Conservation (phyloP, 2,888 invertebrate species). For the Melanophora roralis region DNA sequence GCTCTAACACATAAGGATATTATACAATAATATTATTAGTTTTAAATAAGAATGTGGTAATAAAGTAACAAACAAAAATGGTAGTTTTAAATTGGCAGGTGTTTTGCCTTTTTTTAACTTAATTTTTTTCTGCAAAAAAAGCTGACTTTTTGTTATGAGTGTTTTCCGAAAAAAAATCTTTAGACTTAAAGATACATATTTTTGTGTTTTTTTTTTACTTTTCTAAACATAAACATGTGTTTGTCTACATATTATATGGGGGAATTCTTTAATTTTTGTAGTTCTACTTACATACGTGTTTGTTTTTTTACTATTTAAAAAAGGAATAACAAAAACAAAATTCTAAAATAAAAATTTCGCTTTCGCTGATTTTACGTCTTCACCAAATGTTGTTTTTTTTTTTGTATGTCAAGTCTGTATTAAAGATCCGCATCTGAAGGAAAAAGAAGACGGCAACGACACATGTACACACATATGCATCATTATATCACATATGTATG, state of each 20-base stretch:
- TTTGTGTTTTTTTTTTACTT: slow-evolving; percentile 20
- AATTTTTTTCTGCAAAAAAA: no score
- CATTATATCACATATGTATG: no score
- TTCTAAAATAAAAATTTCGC: slow-evolving; percentile 63
- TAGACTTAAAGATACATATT: slow-evolving; percentile 25
- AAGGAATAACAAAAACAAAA: slow-evolving; percentile 51
- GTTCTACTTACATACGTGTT: not conserved
- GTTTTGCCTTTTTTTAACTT: no score
- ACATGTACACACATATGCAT: no score
- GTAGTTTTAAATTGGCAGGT: no score
- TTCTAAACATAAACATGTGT: slow-evolving; percentile 57
- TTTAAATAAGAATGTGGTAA: no score
- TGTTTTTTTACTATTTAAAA: slow-evolving; percentile 22
- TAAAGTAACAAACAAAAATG: no score
- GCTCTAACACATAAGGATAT: no score
- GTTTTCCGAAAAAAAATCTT: not conserved
- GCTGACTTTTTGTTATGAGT: not conserved
- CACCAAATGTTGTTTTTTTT: slow-evolving; percentile 17
- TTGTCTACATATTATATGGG: slow-evolving; percentile 46
- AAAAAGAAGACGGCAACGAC: slow-evolving; percentile 15
- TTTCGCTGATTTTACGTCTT: slow-evolving; percentile 60
- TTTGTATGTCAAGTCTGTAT: slow-evolving; percentile 10
- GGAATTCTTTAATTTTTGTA: slow-evolving; percentile 47
- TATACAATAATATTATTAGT: no score
- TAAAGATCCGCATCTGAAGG: slow-evolving; percentile 24